Evolutionary conservation across 2,888 invertebrate genomes (phyloP).

Genomic region (Orchesellides sinensis): DNA sequence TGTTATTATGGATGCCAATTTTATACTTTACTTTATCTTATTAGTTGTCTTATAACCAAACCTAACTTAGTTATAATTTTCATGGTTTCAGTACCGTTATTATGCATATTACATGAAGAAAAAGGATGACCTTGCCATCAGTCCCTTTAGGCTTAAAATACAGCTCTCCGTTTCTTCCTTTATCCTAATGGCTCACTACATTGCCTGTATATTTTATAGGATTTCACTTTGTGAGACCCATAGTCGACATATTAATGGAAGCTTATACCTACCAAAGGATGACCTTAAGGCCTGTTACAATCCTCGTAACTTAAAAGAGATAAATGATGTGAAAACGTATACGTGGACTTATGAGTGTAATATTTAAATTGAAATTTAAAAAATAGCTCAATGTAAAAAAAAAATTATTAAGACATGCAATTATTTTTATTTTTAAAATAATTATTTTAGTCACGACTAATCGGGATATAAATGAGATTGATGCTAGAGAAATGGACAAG

Average conservation of each 20-base stretch:
- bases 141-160: slow-evolving; percentile 64
- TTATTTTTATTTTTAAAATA: neutral
- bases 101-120: slow-evolving; percentile 29
- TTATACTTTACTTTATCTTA: no score
- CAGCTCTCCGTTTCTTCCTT: slow-evolving; percentile 64
- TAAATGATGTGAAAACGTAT: neutral
- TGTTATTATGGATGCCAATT: no score
- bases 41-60: neutral
- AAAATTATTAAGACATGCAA: no score
- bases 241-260: neutral
- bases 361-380: no score
- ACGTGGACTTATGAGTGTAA: slow-evolving; percentile 47
- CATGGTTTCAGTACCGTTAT: slow-evolving; percentile 36
- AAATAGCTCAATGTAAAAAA: no score
- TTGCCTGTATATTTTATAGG: slow-evolving; percentile 67
- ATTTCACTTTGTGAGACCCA: slow-evolving; percentile 51
- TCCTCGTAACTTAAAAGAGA: neutral
- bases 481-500: neutral
- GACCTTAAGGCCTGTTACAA: neutral
- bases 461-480: neutral
- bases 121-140: slow-evolving; percentile 57
- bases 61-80: neutral
- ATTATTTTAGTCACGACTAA: neutral
- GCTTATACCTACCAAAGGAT: neutral
- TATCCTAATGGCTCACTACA: slow-evolving; percentile 58